Evolutionary conservation across 2,113 vertebrate species (phyloP), one percentile per base, ranked within the genome.

Genomic region (Dicentrarchus labrax): DNA sequence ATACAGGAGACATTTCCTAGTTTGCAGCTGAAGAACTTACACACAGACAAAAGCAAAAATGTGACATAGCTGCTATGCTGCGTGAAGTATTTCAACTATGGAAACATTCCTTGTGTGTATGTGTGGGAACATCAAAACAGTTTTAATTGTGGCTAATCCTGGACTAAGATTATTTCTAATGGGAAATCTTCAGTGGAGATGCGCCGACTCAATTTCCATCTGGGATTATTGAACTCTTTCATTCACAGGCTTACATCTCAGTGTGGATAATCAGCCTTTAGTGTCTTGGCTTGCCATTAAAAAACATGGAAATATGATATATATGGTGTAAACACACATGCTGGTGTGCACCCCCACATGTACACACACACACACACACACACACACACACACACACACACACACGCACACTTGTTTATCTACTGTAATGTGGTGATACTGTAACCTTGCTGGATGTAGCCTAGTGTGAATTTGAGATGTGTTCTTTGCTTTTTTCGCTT

Each of bases 131-230:
- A 92, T 93, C 90, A 88, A 88, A 89, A 82, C 88, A 67, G 53
- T 77, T 90, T 80, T 90, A 82, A 90, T 91, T 83, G 78, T 86
- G 73, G 57, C 78, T 92, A 89, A 93, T 92, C 89, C 87, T 56
- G 65, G 80, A 89, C 87, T 90, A 66, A 86, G 88, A 90, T 91
- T 89, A 87, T 85, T 91, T 78, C 84, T 90, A 81, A 88, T 88
- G 89, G 86, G 86, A 82, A 92, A 89, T 82, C 75, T 85, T 90
- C 76, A 83, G 82, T 82, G 59, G 4, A 76, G 81, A 91, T 76
- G 73, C 84, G 79, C 53, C 7, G 73, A 82, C 84, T 90, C 77
- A 82, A 67, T 91, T 86, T 91, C 71, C 78, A 90, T 91, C 8
- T 86, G 71, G 88, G 85, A 91, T 92, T 89, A 91, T 84, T 82